Evolutionary conservation across 2,888 invertebrate species (phyloP), one percentile per base, ranked within the genome.

Genomic region (Ichneumoninae sp.): DNA sequence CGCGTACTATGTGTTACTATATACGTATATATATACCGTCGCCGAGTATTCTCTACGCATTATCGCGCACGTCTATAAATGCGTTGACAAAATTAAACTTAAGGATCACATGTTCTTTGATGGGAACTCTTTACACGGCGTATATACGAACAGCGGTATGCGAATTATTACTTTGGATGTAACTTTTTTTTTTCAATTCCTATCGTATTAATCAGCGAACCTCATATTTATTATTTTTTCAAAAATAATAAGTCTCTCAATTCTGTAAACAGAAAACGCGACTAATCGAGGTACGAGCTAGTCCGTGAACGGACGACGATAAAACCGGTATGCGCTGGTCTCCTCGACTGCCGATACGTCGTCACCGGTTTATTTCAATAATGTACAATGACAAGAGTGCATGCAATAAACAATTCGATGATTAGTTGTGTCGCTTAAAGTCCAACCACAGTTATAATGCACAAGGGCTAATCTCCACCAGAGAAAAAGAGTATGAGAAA

Each of bases 401-500:
- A 79, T n/a, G 47, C 76, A 52, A 75, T 36, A 83, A 80, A 81
- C 70, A 83, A 75, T 86, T 72, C 40, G 83, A 85, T 85, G 86
- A 86, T 86, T 83, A 85, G 79, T 77, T 78, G 69, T 80, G 77
- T 85, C 88, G 87, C 76, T 79, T 83, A 88, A 86, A 88, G 89
- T 89, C 86, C 88, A 85, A 68, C 85, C 81, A 81, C 87, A 85
- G 85, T 86, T 47, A 79, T 72, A 82, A 47, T 68, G 77, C 66
- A 76, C 36, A 22, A 7, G 52, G 26, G 69, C 47, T 22, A 47
- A 40, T 65, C 69, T 47, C 4, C 22, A 70, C 50, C 52, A 16
- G 50, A 22, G 65, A 68, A 30, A 33, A 36, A 60, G 54, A 22
- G 68, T 4, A 19, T 66, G 33, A 79, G 36, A 72, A 52, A 70